Conservation (phyloP, 1,140 invertebrate genomes). For the Drosophila nigrodunni region DNA sequence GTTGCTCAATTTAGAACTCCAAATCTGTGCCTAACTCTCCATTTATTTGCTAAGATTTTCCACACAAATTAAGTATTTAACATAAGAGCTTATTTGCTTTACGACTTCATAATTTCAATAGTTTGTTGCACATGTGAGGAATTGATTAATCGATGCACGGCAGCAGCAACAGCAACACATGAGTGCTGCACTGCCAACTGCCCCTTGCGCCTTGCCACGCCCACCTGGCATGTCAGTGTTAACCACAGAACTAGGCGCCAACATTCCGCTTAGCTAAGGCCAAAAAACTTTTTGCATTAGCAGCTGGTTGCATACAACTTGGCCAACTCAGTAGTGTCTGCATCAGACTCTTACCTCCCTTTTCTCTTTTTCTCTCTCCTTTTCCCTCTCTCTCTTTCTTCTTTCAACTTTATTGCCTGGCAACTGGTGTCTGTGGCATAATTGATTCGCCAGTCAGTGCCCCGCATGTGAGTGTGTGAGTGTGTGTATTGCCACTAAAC, state of each 20-base stretch:
- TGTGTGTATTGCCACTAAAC: conserved; percentile 72
- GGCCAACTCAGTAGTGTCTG: conserved; percentile 34
- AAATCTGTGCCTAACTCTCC: neutral
- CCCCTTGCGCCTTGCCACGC: neutral
- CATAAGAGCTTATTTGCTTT: neutral
- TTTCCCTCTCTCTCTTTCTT: conserved; percentile 10
- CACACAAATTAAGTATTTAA: neutral
- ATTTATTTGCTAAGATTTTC: neutral
- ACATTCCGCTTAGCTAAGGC: conserved; percentile 39
- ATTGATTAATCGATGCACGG: conserved; percentile 34
- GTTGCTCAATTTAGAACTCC: no score
- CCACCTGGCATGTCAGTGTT: neutral
- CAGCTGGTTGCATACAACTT: conserved; percentile 56
- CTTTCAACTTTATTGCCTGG: conserved; percentile 26
- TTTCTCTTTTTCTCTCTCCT: neutral
- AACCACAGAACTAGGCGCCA: conserved; percentile 31
- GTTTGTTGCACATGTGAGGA: neutral
- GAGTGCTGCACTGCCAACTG: neutral
- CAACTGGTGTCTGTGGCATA: conserved; percentile 77
- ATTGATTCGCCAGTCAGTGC: conserved; percentile 73
- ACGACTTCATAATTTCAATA: conserved; percentile 19
- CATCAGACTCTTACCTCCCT: neutral
- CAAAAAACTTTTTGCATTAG: conserved; percentile 78
- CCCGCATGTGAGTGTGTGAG: conserved; percentile 28
- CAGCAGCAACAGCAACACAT: conserved; percentile 1